Base-by-base conservation (phyloP, 64 coral and sea anemone species). In the Montipora capricornis region DNA sequence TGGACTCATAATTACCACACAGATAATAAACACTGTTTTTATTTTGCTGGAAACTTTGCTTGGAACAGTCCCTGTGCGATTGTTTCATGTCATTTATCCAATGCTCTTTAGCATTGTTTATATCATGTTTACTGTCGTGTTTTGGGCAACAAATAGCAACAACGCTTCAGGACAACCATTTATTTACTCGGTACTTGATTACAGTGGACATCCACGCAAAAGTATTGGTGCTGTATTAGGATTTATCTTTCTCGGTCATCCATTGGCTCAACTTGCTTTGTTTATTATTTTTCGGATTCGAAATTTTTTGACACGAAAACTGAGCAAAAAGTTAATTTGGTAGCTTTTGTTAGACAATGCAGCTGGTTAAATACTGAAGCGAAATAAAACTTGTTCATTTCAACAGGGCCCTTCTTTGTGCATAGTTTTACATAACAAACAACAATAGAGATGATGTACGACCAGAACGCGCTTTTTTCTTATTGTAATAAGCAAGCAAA, bases 21-120 rank as follows among this genome's bases (percentile, higher is more conserved):
- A 98, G n/a, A 20, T 98, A 17, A 49, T 98, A 8, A 98, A 98
- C 51, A 75, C 96, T 17, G 74, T 98, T 20, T 98, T 98, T 47
- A 82, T 98, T 14, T 10, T 98, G 13, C 4, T 85, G 15, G 96
- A 98, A 19, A 22, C 91, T 1, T 52, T 83, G 44, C 84, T 98
- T 6, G 87, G 93, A 19, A 76, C 87, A 57, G 57, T 98, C 5
- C 93, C 96, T 6, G 52, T 98, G 14, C 79, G 93, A 19, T 92
- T 98, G 20, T 85, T 70, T 62, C 96, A 98, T 49, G 74, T 98
- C 3, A 85, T 98, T 80, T 95, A 95, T 80, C 93, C 96, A 2
- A 87, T 88, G 59, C 74, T 94, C 51, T 95, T 94, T 67, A 90
- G 51, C 20, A 19, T 75, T 79, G 73, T 92, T 8, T 98, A 98